Evolutionary conservation across 2,888 invertebrate species (phyloP), one percentile per base, ranked within the genome.

Genomic region (Andrena trimmerana): DNA sequence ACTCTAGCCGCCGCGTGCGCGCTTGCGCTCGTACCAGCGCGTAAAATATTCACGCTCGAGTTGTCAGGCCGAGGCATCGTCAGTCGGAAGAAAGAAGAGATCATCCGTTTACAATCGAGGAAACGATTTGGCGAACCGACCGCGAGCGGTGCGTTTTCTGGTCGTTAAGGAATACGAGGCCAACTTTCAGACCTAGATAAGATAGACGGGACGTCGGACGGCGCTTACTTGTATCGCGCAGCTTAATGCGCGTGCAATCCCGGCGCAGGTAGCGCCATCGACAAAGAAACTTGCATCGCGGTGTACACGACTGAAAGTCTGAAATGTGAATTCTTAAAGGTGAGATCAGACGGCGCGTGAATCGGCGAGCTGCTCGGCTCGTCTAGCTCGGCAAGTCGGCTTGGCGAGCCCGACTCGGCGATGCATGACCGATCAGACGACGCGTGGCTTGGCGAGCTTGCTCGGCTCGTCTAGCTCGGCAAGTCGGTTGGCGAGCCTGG

Each of bases 81-180:
- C 48, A 29, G 50, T 60, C 24, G 2, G 48, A n/a, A 57, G 13
- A 50, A 27, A 31, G 29, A 60, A 48, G n/a, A 59, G 60, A 60
- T 52, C 50, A 20, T 68, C 16, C 36, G 72, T 13, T 50, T 27
- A 24, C 29, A 42, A 72, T 72, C 72, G 59, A 59, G 72, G 81
- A 60, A 69, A 42, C 78, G 72, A 81, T 81, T 69, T 54, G 42
- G 50, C 48, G 24, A 6, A 2, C 20, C 48, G 4, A 24, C 20
- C 6, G 27, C 29, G 29, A 20, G 16, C 57, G 52, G 36, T 29
- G 36, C 24, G 31, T 29, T 67, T 62, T 73, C 65, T 65, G 65
- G 13, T 66, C 48, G 50, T 68, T 20, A 31, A 27, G n/a, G 48
- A 68, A 68, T 27, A 48, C 33, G 48, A 63, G 52, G 36, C 54